Evolutionary conservation across 2,888 invertebrate species (phyloP), one percentile per base, ranked within the genome.

Genomic region (Plagiodera versicolora): DNA sequence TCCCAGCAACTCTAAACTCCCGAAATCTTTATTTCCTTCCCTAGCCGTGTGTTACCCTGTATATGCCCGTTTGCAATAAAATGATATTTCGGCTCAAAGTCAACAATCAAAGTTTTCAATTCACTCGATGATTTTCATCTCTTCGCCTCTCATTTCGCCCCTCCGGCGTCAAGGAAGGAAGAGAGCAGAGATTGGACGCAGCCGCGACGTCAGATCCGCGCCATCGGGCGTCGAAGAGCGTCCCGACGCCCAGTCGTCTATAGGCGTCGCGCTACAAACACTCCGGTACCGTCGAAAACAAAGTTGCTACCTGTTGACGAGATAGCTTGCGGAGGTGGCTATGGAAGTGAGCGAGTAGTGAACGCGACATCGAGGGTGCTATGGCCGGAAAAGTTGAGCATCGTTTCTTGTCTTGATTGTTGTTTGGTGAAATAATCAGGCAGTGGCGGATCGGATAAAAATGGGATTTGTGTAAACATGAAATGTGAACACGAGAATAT

Each of bases 161-260:
- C 32, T 39, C 3, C 14, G 39, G 14, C 39, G 11, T 14, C 39
- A 11, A 8, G 19, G 48, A 11, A 8, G 19, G 48, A 28, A 52
- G 45, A 45, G 51, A 59, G 45, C 53, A 59, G 58, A 46, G 32
- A 51, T 28, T 28, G 11, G 49, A 67, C 70, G 70, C 70, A 70
- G 69, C 49, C 70, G 70, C 69, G 64, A 53, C 63, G 60, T 56
- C 63, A 45, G 64, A 64, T 62, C 56, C 71, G 67, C 67, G 69
- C 59, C 48, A 69, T 39, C 39, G 14, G 67, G 63, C 66, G 60
- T 67, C 64, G 63, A 61, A 55, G 57, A 63, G 62, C 68, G 65
- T 67, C 68, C 63, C 55, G 69, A 67, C 66, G 69, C 69, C 69
- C 71, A 70, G 71, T 71, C 69, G 61, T 69, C 67, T 63, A 64